Evolutionary conservation across 1,140 invertebrate species (phyloP).

Genomic region (Zelostemma sp.): DNA sequence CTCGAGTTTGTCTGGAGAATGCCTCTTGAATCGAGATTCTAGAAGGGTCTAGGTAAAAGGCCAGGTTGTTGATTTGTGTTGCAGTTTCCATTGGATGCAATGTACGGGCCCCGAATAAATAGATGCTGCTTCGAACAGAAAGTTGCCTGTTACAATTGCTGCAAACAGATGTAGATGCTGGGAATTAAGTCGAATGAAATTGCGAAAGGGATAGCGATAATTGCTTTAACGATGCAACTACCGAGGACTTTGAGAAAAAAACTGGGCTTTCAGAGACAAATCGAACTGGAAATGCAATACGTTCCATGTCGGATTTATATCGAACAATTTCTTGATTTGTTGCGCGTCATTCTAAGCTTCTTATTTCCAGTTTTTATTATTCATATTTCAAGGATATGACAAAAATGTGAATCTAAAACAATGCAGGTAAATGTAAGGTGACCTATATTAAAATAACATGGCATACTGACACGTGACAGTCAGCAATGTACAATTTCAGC

Average conservation of each 20-base stretch:
- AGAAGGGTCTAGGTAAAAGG: conserved; percentile 25
- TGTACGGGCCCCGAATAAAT: conserved; percentile 28
- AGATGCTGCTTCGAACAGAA: background rate
- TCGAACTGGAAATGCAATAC: too few species aligned
- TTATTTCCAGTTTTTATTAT: too few species aligned
- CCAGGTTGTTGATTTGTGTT: conserved; percentile 31
- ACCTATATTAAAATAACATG: conserved; percentile 29
- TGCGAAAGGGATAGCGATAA: background rate
- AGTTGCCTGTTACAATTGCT: background rate
- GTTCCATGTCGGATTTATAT: too few species aligned
- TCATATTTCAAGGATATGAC: too few species aligned
- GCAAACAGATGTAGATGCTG: background rate
- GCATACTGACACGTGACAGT: conserved; percentile 28
- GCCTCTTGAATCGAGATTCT: conserved; percentile 28
- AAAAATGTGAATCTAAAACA: too few species aligned
- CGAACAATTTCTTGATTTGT: too few species aligned
- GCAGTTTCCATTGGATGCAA: conserved; percentile 22
- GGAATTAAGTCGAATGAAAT: background rate
- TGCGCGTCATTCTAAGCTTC: too few species aligned
- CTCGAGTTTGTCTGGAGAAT: conserved; percentile 36
- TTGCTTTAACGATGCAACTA: background rate
- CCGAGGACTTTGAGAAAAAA: too few species aligned
- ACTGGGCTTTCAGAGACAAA: too few species aligned
- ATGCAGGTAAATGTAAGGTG: too few species aligned
- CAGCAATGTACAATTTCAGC: conserved; percentile 39